Evolutionary conservation across 2,888 invertebrate species (phyloP), one percentile per base, ranked within the genome.

Genomic region (Thecophora atra): DNA sequence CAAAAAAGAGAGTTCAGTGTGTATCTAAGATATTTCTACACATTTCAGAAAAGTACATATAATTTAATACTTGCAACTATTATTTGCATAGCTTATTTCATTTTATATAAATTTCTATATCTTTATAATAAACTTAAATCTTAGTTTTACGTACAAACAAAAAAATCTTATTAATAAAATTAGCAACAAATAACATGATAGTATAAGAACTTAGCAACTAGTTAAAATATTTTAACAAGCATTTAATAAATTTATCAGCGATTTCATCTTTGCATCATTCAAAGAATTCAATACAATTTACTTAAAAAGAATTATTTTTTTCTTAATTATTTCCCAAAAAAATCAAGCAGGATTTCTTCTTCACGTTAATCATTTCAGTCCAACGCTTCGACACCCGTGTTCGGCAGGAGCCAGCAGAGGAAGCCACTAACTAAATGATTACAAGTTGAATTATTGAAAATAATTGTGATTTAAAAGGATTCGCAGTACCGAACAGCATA

Each of bases 361-460:
- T 58, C 24, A 4, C 3, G 58, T n/a, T 24, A 58, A 17, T 54
- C 11, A 24, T 24, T 13, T 77, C 79, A 81, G 70, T 80, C 92
- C 84, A 93, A 85, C 54, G 92, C 91, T 81, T 91, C 91, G 82
- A 91, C 90, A 78, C 93, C 93, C 74, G 93, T 93, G 86, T 89
- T 92, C 80, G 93, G 93, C 83, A 94, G 88, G 84, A 93, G 88
- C 87, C 93, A 89, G 85, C 93, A 93, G 77, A 93, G 88, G 76
- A 92, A 84, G 75, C 92, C 93, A 87, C 92, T 92, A 80, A 90
- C 93, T 93, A 88, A 44, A 15, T 19, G 42, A 37, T 42, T n/a
- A 4, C 11, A 44, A 19, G 15, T 64, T 37, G 11, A 68, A 56
- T 42, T 67, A 7, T 52, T 5, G 17, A 3, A 19, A 19, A 37